phyloP scores from a whole-genome alignment of 2,113 vertebrate genomes.

The Pedionomus torquatus region DNA sequence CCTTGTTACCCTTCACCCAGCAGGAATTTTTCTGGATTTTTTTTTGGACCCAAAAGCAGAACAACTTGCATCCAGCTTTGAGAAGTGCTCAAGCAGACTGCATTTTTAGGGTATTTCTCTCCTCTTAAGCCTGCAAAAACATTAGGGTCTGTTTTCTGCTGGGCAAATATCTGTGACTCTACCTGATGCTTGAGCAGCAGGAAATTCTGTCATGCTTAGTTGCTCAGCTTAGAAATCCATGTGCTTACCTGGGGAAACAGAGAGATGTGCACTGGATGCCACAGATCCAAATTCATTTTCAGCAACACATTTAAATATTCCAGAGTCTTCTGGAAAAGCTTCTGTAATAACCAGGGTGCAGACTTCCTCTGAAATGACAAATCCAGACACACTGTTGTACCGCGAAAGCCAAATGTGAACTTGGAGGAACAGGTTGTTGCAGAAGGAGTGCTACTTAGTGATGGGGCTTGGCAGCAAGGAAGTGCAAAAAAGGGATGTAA shows the following conservation, averaged over 20 bases:
- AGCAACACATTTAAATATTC: conserved; percentile 87
- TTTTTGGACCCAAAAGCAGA: not conserved
- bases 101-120: not conserved
- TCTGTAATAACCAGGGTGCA: conserved; percentile 90
- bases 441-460: not conserved
- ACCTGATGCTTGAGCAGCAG: not conserved
- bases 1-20: not conserved
- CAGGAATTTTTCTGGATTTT: not conserved
- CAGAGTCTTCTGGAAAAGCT: conserved; percentile 88
- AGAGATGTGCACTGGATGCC: conserved; percentile 81
- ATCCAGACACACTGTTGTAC: not conserved
- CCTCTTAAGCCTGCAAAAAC: not conserved
- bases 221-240: not conserved
- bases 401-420: not conserved
- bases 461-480: not conserved
- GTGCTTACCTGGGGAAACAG: conserved; percentile 81
- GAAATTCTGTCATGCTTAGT: not conserved
- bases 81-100: not conserved
- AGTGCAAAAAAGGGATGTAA: not conserved
- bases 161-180: not conserved
- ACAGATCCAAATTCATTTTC: conserved; percentile 82
- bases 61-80: not conserved
- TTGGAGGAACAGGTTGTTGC: not conserved
- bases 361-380: conserved; percentile 83
- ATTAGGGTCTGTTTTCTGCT: not conserved